Percentiles rank a stretch among this genome's conserved stretches.
These are phyloP conservation scores for Grammomys surdaster DNA, from an alignment of 2,113 vertebrate genomes.

Conservation along the genomic window DNA sequence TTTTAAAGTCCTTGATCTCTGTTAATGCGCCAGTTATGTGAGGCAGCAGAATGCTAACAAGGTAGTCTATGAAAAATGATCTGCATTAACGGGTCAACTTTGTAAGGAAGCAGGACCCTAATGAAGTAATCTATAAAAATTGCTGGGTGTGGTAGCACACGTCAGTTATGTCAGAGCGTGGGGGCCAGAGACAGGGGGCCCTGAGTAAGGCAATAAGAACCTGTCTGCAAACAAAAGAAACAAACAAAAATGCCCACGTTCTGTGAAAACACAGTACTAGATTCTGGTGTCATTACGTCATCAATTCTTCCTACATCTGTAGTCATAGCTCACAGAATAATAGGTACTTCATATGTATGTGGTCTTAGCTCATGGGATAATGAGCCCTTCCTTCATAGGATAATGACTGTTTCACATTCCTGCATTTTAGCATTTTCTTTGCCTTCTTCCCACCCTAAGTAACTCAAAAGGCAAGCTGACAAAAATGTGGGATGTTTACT, in stretches of 20 bases:
- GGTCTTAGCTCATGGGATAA: not conserved
- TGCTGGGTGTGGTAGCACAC: not conserved
- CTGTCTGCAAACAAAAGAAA: not conserved
- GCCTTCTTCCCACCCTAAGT: not conserved
- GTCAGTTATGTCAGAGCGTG: not conserved
- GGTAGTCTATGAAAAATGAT: not conserved
- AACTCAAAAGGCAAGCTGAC: not conserved
- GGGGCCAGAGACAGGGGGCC: not conserved
- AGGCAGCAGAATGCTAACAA: not conserved
- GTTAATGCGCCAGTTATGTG: not conserved
- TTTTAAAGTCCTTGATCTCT: slow-evolving; percentile 2
- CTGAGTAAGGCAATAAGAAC: not conserved
- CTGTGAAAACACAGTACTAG: not conserved
- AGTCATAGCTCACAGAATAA: not conserved
- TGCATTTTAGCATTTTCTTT: not conserved
- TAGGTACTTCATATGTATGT: not conserved
- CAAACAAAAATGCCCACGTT: not conserved
- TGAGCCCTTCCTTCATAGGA: not conserved
- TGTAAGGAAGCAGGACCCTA: not conserved
- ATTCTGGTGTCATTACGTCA: not conserved
- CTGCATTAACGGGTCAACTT: not conserved
- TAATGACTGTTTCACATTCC: too few species aligned
- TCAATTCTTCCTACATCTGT: not conserved
- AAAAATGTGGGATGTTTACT: not conserved
- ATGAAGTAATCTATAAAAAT: not conserved